These are phyloP conservation scores for Trichomycterus rosablanca DNA, from an alignment of 2,113 vertebrate species.

Conservation along the genomic window DNA sequence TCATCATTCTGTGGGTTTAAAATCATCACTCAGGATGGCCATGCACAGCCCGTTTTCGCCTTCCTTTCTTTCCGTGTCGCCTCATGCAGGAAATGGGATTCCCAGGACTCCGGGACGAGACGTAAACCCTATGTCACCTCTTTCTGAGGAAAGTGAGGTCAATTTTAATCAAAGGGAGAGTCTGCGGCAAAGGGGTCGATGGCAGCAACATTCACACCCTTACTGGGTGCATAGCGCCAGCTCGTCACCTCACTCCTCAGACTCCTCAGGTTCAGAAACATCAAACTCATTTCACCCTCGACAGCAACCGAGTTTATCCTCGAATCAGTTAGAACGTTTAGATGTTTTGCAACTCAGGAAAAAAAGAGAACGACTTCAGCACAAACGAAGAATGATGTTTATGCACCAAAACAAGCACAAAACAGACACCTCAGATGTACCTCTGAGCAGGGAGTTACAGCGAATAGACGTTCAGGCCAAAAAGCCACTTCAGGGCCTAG, in stretches of 20 bases:
- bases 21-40: not conserved
- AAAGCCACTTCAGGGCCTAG: conserved; percentile 70
- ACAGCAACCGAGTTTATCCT: not conserved
- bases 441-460: not conserved
- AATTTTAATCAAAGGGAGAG: conserved; percentile 61
- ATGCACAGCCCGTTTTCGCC: conserved; percentile 72
- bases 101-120: conserved; percentile 95
- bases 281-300: too few relatives aligned
- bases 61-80: conserved; percentile 72
- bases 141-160: conserved; percentile 60
- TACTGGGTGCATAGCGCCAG: conserved; percentile 25
- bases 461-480: conserved; percentile 16
- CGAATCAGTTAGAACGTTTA: conserved; percentile 39
- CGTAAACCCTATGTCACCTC: conserved; percentile 63
- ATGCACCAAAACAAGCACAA: conserved; percentile 42
- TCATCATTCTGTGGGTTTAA: conserved; percentile 1
- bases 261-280: conserved; percentile 53
- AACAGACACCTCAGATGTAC: not conserved
- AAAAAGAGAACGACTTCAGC: conserved; percentile 69
- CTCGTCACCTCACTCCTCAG: conserved; percentile 54
- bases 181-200: conserved; percentile 54
- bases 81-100: conserved; percentile 70
- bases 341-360: conserved; percentile 53
- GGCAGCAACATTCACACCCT: conserved; percentile 54
- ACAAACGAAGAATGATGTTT: conserved; percentile 33